Evolutionary conservation across 2,888 invertebrate genomes (phyloP), one percentile per base, ranked within the genome.

Genomic region (Elaeidobius kamerunicus): DNA sequence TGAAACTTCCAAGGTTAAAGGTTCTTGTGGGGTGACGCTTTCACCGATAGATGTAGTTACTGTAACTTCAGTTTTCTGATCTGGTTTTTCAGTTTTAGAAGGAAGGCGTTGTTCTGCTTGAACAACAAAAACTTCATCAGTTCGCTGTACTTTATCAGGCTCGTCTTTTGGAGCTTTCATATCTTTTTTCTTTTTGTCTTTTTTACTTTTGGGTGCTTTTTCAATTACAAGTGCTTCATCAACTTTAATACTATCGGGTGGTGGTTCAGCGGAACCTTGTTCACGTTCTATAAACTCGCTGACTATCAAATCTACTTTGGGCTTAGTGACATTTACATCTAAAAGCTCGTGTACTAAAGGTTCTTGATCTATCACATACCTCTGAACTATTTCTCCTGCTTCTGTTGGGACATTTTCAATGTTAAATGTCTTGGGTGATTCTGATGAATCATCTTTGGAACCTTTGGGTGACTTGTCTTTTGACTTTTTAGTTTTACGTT

Each of bases 361-460:
- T 63, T 62, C 63, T 56, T n/a, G n/a, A n/a, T 67, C 66, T 67
- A 67, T 59, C 55, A 71, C 73, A 62, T 72, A 73, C 72, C 72
- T 73, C 65, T 65, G 61, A 41, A 74, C 73, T 52, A 2, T 27
- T 16, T 43, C 11, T 18, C 68, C 67, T 57, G 70, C 63, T 17
- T 60, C 49, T 34, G 34, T 30, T 30, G 30, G 30, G 3, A 20
- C 30, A n/a, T 30, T n/a, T 18, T 39, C 16, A 19, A 19, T n/a
- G 18, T 46, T 14, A 9, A 14, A 12, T 18, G 2, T 19, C 12
- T 19, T 11, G 15, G n/a, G 1, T 3, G 23, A 18, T 1, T 1
- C n/a, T 15, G n/a, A 34, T 36, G 14, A 16, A 12, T 48, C 18
- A 12, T 18, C 32, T 11, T 30, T 11, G 9, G 23, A 9, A 4